Base-by-base conservation (phyloP, 2,113 vertebrate species). In the Balaenoptera acutorostrata region DNA sequence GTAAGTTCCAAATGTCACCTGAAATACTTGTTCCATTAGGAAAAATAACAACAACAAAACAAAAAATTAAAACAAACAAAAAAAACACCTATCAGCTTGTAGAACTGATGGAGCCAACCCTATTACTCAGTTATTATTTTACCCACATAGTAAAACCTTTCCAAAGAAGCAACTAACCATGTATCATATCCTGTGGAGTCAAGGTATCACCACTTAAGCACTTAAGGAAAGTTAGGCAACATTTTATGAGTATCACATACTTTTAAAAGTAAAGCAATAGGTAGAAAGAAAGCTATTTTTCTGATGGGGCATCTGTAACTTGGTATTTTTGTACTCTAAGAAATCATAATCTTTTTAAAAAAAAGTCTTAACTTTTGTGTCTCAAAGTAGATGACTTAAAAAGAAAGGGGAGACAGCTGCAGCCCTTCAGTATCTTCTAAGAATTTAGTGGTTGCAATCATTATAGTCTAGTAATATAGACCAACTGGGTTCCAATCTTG, bases 181-280 rank as follows among this genome's bases (percentile, higher is more conserved):
- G 20, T 71, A 20, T 59, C 36, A 68, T 31, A 80, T 3, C 2
- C 52, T 31, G 33, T 18, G 27, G 41, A n/a, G 21, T 86, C 92
- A 93, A 96, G 59, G 15, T 20, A 61, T 17, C 12, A 64, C 27
- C 18, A 46, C 59, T 39, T 36, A 57, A 41, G 15, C 49, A 75
- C 46, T 87, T 63, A 66, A 41, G 46, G 52, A 74, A 91, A 69
- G 90, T 52, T 17, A 92, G 61, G 20, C 15, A 93, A 52, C 78
- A 84, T 75, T 66, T 93, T 82, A 75, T 17, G 3, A 75, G 36
- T 2, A 83, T 61, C 39, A 84, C 33, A 92, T 83, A 69, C 31
- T 95, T 96, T 68, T 71, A 74, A 96, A 94, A 94, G 71, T 55
- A 95, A 61, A 84, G 39, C 8, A 96, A 78, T 6, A 61, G 20